phyloP scores from a whole-genome alignment of 1,140 invertebrate species.

The Lasaia peninsularis region DNA sequence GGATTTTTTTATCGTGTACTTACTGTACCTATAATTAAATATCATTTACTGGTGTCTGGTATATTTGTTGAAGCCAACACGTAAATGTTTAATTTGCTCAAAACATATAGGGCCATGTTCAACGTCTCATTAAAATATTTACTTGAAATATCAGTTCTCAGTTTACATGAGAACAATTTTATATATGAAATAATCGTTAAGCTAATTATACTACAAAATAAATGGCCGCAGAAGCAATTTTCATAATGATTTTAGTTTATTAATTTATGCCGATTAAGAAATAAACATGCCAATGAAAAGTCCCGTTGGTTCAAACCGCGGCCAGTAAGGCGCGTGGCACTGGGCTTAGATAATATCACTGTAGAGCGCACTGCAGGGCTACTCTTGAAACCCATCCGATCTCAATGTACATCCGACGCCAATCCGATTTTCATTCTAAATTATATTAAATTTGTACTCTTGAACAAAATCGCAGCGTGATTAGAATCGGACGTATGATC shows the following conservation, averaged over 20 bases:
- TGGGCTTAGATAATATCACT: conserved; percentile 8
- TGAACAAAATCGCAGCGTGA: too few relatives aligned
- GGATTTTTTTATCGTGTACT: too few relatives aligned
- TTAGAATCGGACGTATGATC: too few relatives aligned
- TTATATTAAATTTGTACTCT: too few relatives aligned
- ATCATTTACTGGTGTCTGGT: too few relatives aligned
- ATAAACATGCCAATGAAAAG: conserved; percentile 43
- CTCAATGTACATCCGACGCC: too few relatives aligned
- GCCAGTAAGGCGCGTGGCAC: conserved; percentile 47
- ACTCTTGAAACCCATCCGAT: conserved; percentile 14
- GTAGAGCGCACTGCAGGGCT: neutral
- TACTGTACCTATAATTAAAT: too few relatives aligned
- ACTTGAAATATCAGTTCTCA: conserved; percentile 9
- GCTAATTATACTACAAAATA: conserved; percentile 7
- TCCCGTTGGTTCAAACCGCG: conserved; percentile 43
- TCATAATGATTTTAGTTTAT: conserved; percentile 12
- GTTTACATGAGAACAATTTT: neutral
- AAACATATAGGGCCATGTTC: neutral
- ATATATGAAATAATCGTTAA: conserved; percentile 8
- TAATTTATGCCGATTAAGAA: conserved; percentile 17
- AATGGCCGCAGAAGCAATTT: conserved; percentile 2
- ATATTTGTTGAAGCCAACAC: too few relatives aligned
- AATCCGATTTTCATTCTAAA: too few relatives aligned
- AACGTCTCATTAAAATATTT: conserved; percentile 9
- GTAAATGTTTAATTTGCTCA: too few relatives aligned